Evolutionary conservation across 2,797 vertebrate species (phyloP).

Genomic region (Siniperca scherzeri): DNA sequence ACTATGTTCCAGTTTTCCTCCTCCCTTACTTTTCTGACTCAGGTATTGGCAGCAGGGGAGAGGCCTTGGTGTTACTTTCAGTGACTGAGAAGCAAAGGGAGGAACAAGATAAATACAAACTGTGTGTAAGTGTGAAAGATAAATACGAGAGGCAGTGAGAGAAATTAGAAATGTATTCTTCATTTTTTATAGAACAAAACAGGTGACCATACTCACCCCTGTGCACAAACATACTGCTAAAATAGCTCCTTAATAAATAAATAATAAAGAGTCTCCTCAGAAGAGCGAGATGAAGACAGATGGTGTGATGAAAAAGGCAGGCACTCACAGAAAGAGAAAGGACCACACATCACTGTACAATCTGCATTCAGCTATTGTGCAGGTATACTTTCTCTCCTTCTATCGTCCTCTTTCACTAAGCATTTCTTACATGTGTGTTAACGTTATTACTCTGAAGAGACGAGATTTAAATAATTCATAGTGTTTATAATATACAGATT

Average conservation of each 20-base stretch:
- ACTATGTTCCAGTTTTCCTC: slow-evolving; percentile 24
- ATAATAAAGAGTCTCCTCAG: slow-evolving; percentile 14
- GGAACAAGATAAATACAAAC: slow-evolving; percentile 3
- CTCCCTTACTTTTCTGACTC: slow-evolving; percentile 35
- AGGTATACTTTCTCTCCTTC: not conserved
- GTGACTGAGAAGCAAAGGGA: not conserved
- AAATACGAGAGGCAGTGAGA: not conserved
- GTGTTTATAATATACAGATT: not conserved
- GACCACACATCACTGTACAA: not conserved
- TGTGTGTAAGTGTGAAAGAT: not conserved
- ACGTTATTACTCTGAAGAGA: not conserved
- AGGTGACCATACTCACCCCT: not conserved
- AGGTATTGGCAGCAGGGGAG: slow-evolving; percentile 41
- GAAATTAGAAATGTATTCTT: not conserved
- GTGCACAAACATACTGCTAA: slow-evolving; percentile 8
- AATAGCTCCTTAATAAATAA: slow-evolving; percentile 36
- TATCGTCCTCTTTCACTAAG: not conserved
- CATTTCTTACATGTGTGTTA: not conserved
- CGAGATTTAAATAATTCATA: slow-evolving; percentile 19
- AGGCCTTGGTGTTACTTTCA: slow-evolving; percentile 24
- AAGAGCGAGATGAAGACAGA: slow-evolving; percentile 2
- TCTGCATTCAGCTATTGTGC: not conserved
- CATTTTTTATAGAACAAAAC: slow-evolving; percentile 3
- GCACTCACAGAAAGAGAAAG: not conserved
- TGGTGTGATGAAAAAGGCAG: not conserved